Conservation (phyloP, 2,888 invertebrate species). For the Pinctada fucata region DNA sequence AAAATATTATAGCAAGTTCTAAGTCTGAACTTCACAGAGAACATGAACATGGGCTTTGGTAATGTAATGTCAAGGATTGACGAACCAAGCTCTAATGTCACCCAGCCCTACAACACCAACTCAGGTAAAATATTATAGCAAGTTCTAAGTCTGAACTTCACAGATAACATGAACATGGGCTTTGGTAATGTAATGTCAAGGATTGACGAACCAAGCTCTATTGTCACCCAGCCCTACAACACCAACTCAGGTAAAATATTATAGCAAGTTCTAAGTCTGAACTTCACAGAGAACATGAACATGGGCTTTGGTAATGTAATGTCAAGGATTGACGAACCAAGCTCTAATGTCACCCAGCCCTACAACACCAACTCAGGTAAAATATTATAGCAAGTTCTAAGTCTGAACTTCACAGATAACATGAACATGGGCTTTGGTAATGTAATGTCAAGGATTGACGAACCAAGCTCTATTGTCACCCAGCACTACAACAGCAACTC, state of each 20-base stretch:
- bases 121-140: constrained; percentile 30
- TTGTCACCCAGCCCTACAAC: constrained; percentile 43
- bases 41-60: constrained; percentile 62
- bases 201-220: constrained; percentile 43
- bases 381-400: too few relatives aligned
- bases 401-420: too few relatives aligned
- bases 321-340: constrained; percentile 48
- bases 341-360: constrained; percentile 42
- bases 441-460: not conserved
- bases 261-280: constrained; percentile 2
- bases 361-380: not conserved
- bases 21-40: constrained; percentile 58
- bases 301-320: constrained; percentile 65
- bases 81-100: constrained; percentile 42
- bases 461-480: too few relatives aligned
- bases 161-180: constrained; percentile 64
- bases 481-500: too few relatives aligned
- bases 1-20: not conserved
- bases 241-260: constrained; percentile 39
- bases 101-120: constrained; percentile 42
- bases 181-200: constrained; percentile 61
- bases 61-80: constrained; percentile 58
- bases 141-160: constrained; percentile 36
- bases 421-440: too few relatives aligned
- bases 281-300: constrained; percentile 61